Percentiles rank a stretch among this genome's conserved stretches.
These are phyloP conservation scores for Brachyhypopomus occidentalis DNA, from an alignment of 2,113 vertebrate genomes.

Conservation along the genomic window DNA sequence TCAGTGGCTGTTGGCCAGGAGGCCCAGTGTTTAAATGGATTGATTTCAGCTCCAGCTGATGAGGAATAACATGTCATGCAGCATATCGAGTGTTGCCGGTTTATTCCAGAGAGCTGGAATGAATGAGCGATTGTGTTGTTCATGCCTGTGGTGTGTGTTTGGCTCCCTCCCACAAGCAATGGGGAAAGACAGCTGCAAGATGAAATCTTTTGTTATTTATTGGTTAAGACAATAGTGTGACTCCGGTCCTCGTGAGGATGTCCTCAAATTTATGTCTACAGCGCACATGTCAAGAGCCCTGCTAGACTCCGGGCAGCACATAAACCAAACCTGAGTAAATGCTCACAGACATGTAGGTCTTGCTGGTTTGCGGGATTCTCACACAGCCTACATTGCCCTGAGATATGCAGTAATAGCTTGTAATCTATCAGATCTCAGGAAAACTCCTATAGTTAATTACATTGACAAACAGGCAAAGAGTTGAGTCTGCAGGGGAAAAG, in stretches of 20 bases:
- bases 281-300: constrained; percentile 1
- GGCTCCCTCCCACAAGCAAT: constrained; percentile 14
- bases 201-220: constrained; percentile 49
- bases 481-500: neutral
- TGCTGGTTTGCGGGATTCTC: neutral
- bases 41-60: constrained; percentile 43
- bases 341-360: neutral
- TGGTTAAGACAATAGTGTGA: constrained; percentile 27
- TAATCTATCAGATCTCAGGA: neutral
- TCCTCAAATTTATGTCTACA: constrained; percentile 19
- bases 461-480: too few relatives aligned
- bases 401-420: constrained; percentile 4
- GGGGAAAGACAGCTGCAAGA: constrained; percentile 51
- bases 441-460: neutral
- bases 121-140: constrained; percentile 31
- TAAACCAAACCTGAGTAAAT: constrained; percentile 24
- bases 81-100: neutral
- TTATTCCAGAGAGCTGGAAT: constrained; percentile 28
- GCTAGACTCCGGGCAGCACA: constrained; percentile 1
- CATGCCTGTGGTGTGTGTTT: constrained; percentile 4
- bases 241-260: neutral
- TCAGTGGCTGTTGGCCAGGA: neutral
- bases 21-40: constrained; percentile 25
- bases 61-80: constrained; percentile 9
- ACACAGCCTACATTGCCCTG: neutral